Percentiles rank a stretch among this genome's conserved stretches.
Evolutionary conservation across 2,113 vertebrate species (phyloP).

Genomic region (Hirundichthys speculiger): DNA sequence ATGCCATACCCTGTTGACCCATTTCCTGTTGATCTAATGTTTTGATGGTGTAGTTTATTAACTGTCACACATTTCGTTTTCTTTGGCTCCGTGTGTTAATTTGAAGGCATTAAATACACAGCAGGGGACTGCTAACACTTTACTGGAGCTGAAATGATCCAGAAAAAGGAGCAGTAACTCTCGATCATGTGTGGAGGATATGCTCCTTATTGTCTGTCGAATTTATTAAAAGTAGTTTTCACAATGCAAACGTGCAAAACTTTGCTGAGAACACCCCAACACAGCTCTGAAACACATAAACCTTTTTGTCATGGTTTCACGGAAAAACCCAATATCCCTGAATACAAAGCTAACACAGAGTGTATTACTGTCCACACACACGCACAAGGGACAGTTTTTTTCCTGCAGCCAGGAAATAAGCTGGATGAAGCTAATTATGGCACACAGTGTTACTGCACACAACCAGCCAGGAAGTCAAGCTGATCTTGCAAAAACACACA

Average conservation of each 20-base stretch:
- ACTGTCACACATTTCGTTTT: not conserved
- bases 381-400: slow-evolving; percentile 28
- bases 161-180: no score
- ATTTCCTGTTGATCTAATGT: slow-evolving; percentile 11
- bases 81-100: not conserved
- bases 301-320: not conserved
- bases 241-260: not conserved
- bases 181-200: no score
- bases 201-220: no score
- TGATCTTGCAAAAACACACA: slow-evolving; percentile 53
- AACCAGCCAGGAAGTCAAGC: slow-evolving; percentile 56
- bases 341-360: slow-evolving; percentile 17
- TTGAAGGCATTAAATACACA: not conserved
- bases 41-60: not conserved
- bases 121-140: not conserved
- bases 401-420: slow-evolving; percentile 59
- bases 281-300: not conserved
- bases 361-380: slow-evolving; percentile 2
- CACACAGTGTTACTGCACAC: slow-evolving; percentile 44
- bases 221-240: not conserved
- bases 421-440: slow-evolving; percentile 68
- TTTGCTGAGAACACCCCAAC: not conserved
- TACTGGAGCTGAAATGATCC: not conserved
- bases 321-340: not conserved
- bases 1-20: no score